Conservation (phyloP, 2,113 vertebrate genomes). For the Scortum barcoo region DNA sequence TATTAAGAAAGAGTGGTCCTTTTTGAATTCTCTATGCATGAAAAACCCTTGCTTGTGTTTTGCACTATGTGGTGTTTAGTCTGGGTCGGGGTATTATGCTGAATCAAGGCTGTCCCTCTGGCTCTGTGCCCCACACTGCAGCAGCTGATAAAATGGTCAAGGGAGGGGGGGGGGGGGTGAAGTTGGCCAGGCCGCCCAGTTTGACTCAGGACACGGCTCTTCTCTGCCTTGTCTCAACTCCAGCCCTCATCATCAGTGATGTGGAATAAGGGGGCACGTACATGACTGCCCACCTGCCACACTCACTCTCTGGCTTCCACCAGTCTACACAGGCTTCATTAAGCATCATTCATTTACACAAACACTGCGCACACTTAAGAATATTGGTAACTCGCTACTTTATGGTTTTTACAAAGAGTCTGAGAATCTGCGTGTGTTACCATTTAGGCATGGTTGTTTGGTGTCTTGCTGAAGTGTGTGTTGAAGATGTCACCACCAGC, state of each 20-base stretch:
- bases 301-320: conserved; percentile 12
- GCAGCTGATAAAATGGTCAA: conserved; percentile 50
- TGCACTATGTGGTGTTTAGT: conserved; percentile 49
- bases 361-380: conserved; percentile 9
- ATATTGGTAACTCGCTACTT: conserved; percentile 37
- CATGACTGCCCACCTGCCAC: not conserved
- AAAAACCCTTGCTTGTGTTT: conserved; percentile 24
- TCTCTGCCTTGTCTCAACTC: conserved; percentile 15
- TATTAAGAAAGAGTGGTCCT: not conserved
- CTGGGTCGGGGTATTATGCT: conserved; percentile 42
- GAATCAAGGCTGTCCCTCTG: conserved; percentile 58
- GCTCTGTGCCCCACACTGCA: conserved; percentile 64
- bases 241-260: conserved; percentile 21
- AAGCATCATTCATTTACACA: conserved; percentile 26
- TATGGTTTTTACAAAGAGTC: conserved; percentile 48
- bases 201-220: conserved; percentile 41
- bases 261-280: not conserved
- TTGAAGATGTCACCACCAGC: conserved; percentile 58
- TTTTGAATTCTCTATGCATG: not conserved
- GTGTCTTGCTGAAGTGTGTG: conserved; percentile 32
- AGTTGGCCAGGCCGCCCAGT: conserved; percentile 20
- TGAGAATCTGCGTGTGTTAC: conserved; percentile 23
- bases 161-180: too few species aligned
- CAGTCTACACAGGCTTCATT: conserved; percentile 8
- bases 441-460: conserved; percentile 29